Evolutionary conservation across 30 jellyfish, hydroid and myxozoan species (phyloP), one percentile per base, ranked within the genome.

Genomic region (Hydra vulgaris): DNA sequence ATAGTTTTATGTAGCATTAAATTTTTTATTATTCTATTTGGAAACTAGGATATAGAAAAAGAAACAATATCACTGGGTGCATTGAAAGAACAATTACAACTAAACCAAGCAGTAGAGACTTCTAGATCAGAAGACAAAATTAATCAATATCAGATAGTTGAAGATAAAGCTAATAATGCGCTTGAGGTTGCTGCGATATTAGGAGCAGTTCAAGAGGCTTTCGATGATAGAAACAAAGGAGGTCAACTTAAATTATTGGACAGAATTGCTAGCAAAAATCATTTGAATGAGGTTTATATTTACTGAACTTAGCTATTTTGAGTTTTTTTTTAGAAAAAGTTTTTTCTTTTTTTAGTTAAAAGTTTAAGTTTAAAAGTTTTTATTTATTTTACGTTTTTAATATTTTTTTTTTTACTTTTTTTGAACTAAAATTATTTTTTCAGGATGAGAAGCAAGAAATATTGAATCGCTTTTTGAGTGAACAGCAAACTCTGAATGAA

Each of bases 401-500:
- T n/a, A n/a, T n/a, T n/a, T n/a, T n/a, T n/a, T n/a, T n/a, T n/a
- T n/a, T n/a, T n/a, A n/a, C n/a, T n/a, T n/a, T n/a, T n/a, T 40
- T 40, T 12, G 12, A 40, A 12, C 27, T 68, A 23, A 68, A 68
- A 3, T 8, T 15, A 3, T 68, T 68, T 23, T 7, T 68, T 7
- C 27, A 68, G 75, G 95, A 91, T 15, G 95, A 91, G 8, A 82
- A 86, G 67, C 56, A 80, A 25, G 89, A 74, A 76, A 22, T 80
- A 66, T 77, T 83, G 1, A 92, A 83, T 69, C 72, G 78, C 67
- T 86, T 86, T 19, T 1, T 91, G 25, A 86, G 86, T 1, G 89
- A 86, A 22, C 91, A 83, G 21, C 27, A 66, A 12, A 89, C 87
- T 25, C 61, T 81, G 76, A 89, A 84, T 15, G 96, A 86, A 75